Evolutionary conservation across 2,888 invertebrate species (phyloP), one percentile per base, ranked within the genome.

Genomic region (Tanytarsus gracilentus): DNA sequence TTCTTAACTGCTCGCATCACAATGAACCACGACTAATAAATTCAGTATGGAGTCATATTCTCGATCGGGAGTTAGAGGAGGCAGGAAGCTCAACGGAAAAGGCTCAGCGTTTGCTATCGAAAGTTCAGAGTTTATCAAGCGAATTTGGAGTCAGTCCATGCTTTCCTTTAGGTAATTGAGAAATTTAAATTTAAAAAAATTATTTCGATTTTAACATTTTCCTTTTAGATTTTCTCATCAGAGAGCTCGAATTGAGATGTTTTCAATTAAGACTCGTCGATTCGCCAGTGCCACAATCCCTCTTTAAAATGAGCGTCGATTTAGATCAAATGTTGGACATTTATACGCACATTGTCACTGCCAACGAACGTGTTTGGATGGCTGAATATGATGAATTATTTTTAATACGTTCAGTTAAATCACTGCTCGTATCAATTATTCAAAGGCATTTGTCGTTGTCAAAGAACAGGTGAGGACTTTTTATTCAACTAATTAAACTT

Each of bases 1-100:
- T 99, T 64, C 84, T 98, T 50, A 89, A 95, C 67, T 95, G 94
- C 71, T 94, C 96, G 5, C 92, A 94, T 11, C 90, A 95, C 73
- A 86, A 88, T 67, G 96, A 98, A 71, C 81, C 85, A 0, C 78
- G 87, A 62, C 76, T 96, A 8, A 87, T 98, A 48, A 91, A 95
- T 73, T 85, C 85, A 61, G 86, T 96, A 58, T 97, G 97, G 96
- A 84, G 84, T 63, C 86, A 90, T 69, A 91, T 98, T 61, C 78
- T 88, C 62, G 75, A 79, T 58, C 72, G 76, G 60, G 84, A 84
- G 69, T 74, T 83, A 21, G 77, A 78, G 71, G 70, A 75, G 44
- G 72, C 76, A 62, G 71, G 69, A 66, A 76, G 59, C 63, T 73
- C 61, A 69, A 75, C 66, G 71, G 87, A 80, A 68, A 82, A 75